Evolutionary conservation across 2,888 invertebrate species (phyloP), one percentile per base, ranked within the genome.

Genomic region (Pseudococcus longispinus): DNA sequence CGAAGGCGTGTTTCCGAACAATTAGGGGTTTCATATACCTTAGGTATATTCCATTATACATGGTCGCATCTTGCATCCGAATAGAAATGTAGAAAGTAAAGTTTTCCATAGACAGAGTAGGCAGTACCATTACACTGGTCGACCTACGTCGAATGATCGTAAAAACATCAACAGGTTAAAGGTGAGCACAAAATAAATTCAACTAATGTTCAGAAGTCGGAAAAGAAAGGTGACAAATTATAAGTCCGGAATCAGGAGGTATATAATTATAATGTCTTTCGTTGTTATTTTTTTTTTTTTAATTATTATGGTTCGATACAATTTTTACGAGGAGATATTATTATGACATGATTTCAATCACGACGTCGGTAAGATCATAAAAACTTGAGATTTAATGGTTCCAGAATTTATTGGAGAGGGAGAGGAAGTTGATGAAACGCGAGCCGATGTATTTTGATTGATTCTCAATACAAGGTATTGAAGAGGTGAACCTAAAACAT

Each of bases 151-250:
- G 23, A 0, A 23, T 60, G 60, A 60, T 60, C 60, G 60, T 60
- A 60, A 60, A 60, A 60, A 60, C 13, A 60, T 13, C 23, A 60
- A 60, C 20, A 60, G 60, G 60, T 60, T 60, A 60, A 23, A 60
- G 23, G 60, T 13, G 23, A 60, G 60, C 11, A 4, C 60, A 23
- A 9, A 60, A 23, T 23, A 23, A 60, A 60, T 60, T 60, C 60
- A 60, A 23, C n/a, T 9, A 20, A 60, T 60, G 60, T 60, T 60
- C 23, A 20, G 5, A 60, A 60, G 23, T 60, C 13, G 23, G 23
- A 60, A 60, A 60, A 60, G 60, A 60, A 60, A 60, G 60, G 60
- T 60, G 60, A 60, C 60, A 60, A 60, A 23, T 60, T n/a, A 51
- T 46, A 37, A 37, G 37, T 37, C 37, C 37, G 37, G 37, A 9